A percentile compares a stretch with the other conserved stretches of the same genome.
Evolutionary conservation across 2,797 vertebrate species (phyloP).

Genomic region (Poecilia picta): DNA sequence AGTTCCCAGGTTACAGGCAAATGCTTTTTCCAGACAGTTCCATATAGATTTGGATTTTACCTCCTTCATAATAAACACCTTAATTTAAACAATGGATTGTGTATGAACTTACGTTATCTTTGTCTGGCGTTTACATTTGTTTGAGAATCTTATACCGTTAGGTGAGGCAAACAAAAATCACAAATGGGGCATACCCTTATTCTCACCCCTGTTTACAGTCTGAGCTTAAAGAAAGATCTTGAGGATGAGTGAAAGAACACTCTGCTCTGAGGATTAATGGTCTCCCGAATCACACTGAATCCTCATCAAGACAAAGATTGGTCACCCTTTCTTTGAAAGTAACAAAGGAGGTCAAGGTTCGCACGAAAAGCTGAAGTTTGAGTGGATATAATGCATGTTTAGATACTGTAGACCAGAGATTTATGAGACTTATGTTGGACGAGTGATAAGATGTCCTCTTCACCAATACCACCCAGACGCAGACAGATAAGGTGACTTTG

Average conservation of each 20-base stretch:
- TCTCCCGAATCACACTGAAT: background rate
- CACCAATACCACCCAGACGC: constrained; percentile 6
- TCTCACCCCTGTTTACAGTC: background rate
- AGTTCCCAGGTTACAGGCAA: background rate
- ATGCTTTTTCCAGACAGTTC: background rate
- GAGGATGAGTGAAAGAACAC: background rate
- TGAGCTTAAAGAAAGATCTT: constrained; percentile 17
- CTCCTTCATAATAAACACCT: background rate
- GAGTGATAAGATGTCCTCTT: constrained; percentile 21
- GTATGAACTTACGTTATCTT: background rate
- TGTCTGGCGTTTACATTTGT: background rate
- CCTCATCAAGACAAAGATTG: constrained; percentile 25
- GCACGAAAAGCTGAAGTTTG: constrained; percentile 6
- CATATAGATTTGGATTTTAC: background rate
- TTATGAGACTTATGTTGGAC: constrained; percentile 11
- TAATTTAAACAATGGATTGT: background rate
- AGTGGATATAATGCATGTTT: constrained; percentile 8
- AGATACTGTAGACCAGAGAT: constrained; percentile 11
- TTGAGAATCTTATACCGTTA: background rate
- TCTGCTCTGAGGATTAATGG: constrained; percentile 1
- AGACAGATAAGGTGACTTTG: constrained; percentile 38
- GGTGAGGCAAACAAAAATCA: background rate
- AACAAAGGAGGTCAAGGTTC: background rate
- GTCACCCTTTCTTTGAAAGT: constrained; percentile 17
- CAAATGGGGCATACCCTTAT: background rate